These are phyloP conservation scores for Notocelia uddmanniana DNA, from an alignment of 2,888 invertebrate species.

Conservation along the genomic window DNA sequence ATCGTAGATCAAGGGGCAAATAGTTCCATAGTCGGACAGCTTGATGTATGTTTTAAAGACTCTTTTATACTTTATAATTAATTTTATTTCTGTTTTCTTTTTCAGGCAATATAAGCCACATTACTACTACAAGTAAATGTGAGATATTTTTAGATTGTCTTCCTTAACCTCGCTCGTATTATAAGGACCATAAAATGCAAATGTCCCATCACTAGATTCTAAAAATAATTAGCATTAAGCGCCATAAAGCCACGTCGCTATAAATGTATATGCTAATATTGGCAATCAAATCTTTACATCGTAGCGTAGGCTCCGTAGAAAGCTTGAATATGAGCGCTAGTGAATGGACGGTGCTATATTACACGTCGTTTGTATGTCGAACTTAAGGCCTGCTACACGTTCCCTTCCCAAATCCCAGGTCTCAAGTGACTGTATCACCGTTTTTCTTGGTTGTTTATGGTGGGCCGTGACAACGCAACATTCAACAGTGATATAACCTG, in stretches of 20 bases:
- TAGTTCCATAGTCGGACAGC: no score
- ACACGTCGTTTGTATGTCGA: constrained; percentile 27
- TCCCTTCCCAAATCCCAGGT: background rate
- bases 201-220: background rate
- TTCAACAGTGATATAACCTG: background rate
- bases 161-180: background rate
- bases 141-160: background rate
- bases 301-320: constrained; percentile 61
- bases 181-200: background rate
- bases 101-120: background rate
- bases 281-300: constrained; percentile 39
- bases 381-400: constrained; percentile 23
- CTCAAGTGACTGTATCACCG: background rate
- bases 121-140: background rate
- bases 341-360: constrained; percentile 67
- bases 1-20: no score
- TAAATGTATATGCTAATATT: constrained; percentile 40
- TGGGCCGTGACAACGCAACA: background rate
- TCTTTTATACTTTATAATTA: background rate
- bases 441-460: background rate
- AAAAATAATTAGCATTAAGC: constrained; percentile 22
- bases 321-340: constrained; percentile 78
- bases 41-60: no score
- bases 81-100: background rate
- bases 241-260: constrained; percentile 5